Base-by-base conservation (phyloP, 2,797 vertebrate genomes). In the Jordanella pulchra region DNA sequence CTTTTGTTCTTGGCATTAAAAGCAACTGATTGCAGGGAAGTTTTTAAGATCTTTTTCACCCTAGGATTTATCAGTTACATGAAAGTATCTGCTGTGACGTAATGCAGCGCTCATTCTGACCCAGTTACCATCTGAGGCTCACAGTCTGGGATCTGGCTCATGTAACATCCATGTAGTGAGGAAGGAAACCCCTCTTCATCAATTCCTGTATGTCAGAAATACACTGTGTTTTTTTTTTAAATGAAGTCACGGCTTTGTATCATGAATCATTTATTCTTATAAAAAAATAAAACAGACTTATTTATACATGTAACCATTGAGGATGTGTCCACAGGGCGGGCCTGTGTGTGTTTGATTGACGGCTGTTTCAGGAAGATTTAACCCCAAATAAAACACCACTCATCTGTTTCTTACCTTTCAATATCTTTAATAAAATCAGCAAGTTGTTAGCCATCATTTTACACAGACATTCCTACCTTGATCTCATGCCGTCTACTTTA, bases 71-170 rank as follows among this genome's bases (percentile, higher is more conserved):
- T 58, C 58, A 69, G 67, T 23, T 18, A 55, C 25, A 69, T 65
- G 30, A 67, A 71, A 69, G 32, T 55, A 39, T 71, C 12, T 73
- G 35, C 67, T 48, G 28, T 76, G 61, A 79, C 72, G 72, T 61
- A 45, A 61, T 73, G 72, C 73, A 68, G 66, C 54, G 67, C 63
- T 69, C 54, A 65, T 21, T 10, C 71, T 77, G 77, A 21, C 48
- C 77, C 82, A 81, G 80, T 89, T 89, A 84, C 53, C 65, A 70
- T 21, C 53, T 47, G n/a, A 28, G 67, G 67, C 67, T 71, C 39
- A 27, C n/a, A 65, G 58, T 68, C 74, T 69, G 60, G 65, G 58
- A 79, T 76, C 58, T 68, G 69, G 27, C 15, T 65, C 45, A 30
- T 66, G 45, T 12, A 66, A 32, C 54, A 58, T 27, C 2, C 0